These are phyloP conservation scores for Gerris buenoi DNA, from an alignment of 1,140 invertebrate species.

Conservation along the genomic window DNA sequence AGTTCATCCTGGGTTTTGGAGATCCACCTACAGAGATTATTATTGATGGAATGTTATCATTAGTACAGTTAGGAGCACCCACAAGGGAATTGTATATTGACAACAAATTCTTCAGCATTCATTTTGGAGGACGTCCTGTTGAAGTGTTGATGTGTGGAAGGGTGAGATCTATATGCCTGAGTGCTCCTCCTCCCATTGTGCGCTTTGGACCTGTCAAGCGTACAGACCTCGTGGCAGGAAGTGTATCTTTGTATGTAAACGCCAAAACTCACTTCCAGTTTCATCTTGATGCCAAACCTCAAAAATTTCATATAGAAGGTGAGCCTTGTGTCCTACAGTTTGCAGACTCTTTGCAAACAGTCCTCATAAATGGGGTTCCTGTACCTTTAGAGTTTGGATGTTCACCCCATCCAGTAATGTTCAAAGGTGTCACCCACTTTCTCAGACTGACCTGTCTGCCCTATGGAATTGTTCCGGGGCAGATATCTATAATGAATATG, in stretches of 20 bases:
- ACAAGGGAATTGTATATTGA: conserved; percentile 84
- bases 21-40: conserved; percentile 39
- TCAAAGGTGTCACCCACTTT: conserved; percentile 65
- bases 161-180: conserved; percentile 55
- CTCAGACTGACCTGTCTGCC: conserved; percentile 68
- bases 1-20: conserved; percentile 48
- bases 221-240: conserved; percentile 61
- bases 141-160: conserved; percentile 66
- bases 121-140: conserved; percentile 78
- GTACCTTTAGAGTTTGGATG: conserved; percentile 75
- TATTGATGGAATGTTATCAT: conserved; percentile 41
- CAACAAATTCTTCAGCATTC: conserved; percentile 69
- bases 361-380: conserved; percentile 66
- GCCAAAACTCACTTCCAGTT: conserved; percentile 59
- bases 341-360: conserved; percentile 54
- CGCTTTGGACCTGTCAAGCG: conserved; percentile 53
- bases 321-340: conserved; percentile 62
- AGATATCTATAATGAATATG: conserved; percentile 53
- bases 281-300: conserved; percentile 72
- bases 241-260: conserved; percentile 68
- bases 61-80: conserved; percentile 77
- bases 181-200: conserved; percentile 74
- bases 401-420: conserved; percentile 68
- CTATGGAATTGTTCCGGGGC: conserved; percentile 50
- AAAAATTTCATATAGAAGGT: conserved; percentile 59